phyloP scores from a whole-genome alignment of 2,888 invertebrate genomes.

The Mesorhabditis sp. region DNA sequence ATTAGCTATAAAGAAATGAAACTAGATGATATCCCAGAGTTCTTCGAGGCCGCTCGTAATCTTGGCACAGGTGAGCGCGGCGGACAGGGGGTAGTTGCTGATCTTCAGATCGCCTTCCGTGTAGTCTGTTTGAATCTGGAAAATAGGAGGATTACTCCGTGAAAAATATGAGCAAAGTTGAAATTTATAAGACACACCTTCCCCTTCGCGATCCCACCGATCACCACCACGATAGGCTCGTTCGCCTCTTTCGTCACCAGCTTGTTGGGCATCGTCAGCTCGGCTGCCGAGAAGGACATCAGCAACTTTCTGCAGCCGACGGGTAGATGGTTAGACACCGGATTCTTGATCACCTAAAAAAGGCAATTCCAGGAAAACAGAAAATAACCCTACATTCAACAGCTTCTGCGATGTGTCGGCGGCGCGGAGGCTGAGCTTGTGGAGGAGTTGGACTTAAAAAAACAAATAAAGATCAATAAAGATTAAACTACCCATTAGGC shows the following conservation, averaged over 20 bases:
- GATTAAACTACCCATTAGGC: conserved; percentile 76
- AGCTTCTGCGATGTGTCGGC: conserved; percentile 82
- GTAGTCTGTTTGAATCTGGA: conserved; percentile 73
- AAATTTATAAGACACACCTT: conserved; percentile 65
- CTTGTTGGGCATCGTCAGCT: conserved; percentile 29
- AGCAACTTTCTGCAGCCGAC: conserved; percentile 84
- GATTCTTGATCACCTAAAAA: conserved; percentile 77
- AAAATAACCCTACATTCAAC: conserved; percentile 66
- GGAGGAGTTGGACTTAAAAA: conserved; percentile 84
- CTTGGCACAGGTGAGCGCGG: conserved; percentile 91
- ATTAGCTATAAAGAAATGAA: conserved; percentile 8
- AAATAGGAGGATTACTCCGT: conserved; percentile 20
- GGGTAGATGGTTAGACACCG: conserved; percentile 86
- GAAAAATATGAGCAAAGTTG: conserved; percentile 1
- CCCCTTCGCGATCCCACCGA: conserved; percentile 97
- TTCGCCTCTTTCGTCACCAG: conserved; percentile 28
- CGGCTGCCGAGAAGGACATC: conserved; percentile 74
- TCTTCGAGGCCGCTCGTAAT: conserved; percentile 62
- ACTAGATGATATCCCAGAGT: conserved; percentile 46
- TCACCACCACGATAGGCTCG: conserved; percentile 77
- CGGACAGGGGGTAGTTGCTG: conserved; percentile 92
- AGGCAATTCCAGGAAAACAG: neutral
- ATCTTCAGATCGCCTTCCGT: conserved; percentile 85
- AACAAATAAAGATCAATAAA: conserved; percentile 3
- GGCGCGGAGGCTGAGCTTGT: conserved; percentile 87